Percentiles rank a stretch among this genome's conserved stretches.
phyloP scores from a whole-genome alignment of 2,888 invertebrate species.

The Cephonodes hylas region DNA sequence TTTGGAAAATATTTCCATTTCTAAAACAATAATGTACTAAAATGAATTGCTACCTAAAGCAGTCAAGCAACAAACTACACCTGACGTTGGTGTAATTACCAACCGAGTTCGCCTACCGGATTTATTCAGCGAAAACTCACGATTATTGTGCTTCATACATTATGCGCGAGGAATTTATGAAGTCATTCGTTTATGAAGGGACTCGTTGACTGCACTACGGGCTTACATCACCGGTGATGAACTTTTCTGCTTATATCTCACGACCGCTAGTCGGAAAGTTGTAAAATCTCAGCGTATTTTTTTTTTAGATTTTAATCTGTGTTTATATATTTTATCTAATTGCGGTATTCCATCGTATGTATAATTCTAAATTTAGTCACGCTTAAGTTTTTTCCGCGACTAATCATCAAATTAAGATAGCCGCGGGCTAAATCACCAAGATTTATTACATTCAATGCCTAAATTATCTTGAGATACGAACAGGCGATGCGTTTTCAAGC shows the following conservation, averaged over 20 bases:
- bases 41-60: background rate
- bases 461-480: background rate
- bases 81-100: background rate
- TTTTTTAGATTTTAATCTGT: too few species aligned
- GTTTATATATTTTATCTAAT: background rate
- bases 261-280: too few species aligned
- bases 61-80: background rate
- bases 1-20: background rate
- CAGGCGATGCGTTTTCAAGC: background rate
- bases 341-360: background rate
- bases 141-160: background rate
- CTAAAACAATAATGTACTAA: background rate
- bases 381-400: background rate
- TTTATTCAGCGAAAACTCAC: constrained; percentile 12
- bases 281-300: too few species aligned
- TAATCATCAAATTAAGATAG: background rate
- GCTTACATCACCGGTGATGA: too few species aligned
- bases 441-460: background rate
- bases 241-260: too few species aligned
- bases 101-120: background rate
- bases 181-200: background rate
- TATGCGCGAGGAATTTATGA: background rate
- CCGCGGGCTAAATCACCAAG: background rate
- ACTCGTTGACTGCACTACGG: background rate
- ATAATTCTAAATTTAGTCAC: background rate